These are phyloP conservation scores for Fissipunctia ypsillon DNA, from an alignment of 2,888 invertebrate species.

Conservation along the genomic window DNA sequence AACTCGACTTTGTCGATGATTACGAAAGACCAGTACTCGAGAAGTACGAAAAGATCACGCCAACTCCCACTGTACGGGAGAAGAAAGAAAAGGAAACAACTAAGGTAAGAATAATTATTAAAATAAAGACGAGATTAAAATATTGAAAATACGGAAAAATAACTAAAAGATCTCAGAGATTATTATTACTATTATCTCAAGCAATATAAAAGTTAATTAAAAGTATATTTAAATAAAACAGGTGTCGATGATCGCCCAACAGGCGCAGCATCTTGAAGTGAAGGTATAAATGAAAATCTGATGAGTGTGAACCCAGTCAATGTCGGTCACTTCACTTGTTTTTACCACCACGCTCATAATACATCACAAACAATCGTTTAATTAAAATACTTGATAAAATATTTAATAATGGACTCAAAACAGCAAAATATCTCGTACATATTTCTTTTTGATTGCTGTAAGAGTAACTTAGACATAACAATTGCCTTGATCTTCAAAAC, in stretches of 20 bases:
- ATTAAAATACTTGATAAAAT: neutral
- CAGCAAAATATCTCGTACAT: too few species aligned
- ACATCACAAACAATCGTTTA: constrained; percentile 39
- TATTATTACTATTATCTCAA: too few species aligned
- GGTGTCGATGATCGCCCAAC: constrained; percentile 82
- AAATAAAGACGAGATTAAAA: neutral
- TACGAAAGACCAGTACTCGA: constrained; percentile 94
- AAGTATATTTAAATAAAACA: constrained; percentile 75
- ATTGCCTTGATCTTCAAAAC: too few species aligned
- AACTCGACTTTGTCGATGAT: constrained; percentile 91
- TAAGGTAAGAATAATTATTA: constrained; percentile 74
- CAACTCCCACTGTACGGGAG: constrained; percentile 84
- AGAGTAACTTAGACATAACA: too few species aligned
- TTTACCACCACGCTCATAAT: constrained; percentile 49
- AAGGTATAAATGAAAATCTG: constrained; percentile 79
- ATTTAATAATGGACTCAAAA: too few species aligned
- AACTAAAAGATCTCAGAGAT: neutral
- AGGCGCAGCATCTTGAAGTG: constrained; percentile 81
- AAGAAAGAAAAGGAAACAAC: constrained; percentile 86
- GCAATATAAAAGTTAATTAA: constrained; percentile 24
- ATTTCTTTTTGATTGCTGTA: too few species aligned
- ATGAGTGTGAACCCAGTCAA: constrained; percentile 35
- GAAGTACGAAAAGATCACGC: constrained; percentile 92
- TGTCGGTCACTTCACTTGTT: too few species aligned
- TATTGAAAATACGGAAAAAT: neutral